Evolutionary conservation across 2,888 invertebrate species (phyloP), one percentile per base, ranked within the genome.

Genomic region (Pristionchus mayeri): DNA sequence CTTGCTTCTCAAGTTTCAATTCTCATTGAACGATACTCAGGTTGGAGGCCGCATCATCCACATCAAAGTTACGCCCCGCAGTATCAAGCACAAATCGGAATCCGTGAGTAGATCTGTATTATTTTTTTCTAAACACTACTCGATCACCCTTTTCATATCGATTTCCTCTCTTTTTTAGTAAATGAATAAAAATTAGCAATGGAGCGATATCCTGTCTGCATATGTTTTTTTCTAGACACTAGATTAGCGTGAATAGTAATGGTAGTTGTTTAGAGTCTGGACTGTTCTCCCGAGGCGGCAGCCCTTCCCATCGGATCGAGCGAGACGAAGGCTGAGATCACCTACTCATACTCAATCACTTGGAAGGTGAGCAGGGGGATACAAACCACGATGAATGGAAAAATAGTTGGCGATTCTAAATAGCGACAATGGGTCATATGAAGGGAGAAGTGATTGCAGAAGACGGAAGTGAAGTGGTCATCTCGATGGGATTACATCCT

Each of bases 401-500:
- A n/a, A n/a, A n/a, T n/a, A n/a, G n/a, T n/a, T n/a, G n/a, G n/a
- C n/a, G n/a, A n/a, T n/a, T n/a, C n/a, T n/a, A n/a, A n/a, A n/a
- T n/a, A n/a, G n/a, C n/a, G n/a, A n/a, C n/a, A n/a, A n/a, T n/a
- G n/a, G n/a, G n/a, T n/a, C n/a, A n/a, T n/a, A n/a, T n/a, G n/a
- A n/a, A 57, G n/a, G 27, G 27, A 57, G 1, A 11, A 57, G 27
- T 24, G 27, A 34, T 63, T 84, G 18, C 84, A 91, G 87, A 92
- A 93, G 86, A 92, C 92, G 21, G 87, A 92, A 3, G 93, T 97
- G 21, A 98, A 97, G 94, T 99, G 98, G 99, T 98, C 98, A 0
- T 98, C 98, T 0, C 95, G 99, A 92, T 99, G 99, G 99, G 99
- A 99, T 94, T 99, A 99, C 93, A 98, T 99, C 87, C 94, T 99